These are phyloP conservation scores for Blomia tropicalis DNA, from an alignment of 2,888 invertebrate species.

Conservation along the genomic window DNA sequence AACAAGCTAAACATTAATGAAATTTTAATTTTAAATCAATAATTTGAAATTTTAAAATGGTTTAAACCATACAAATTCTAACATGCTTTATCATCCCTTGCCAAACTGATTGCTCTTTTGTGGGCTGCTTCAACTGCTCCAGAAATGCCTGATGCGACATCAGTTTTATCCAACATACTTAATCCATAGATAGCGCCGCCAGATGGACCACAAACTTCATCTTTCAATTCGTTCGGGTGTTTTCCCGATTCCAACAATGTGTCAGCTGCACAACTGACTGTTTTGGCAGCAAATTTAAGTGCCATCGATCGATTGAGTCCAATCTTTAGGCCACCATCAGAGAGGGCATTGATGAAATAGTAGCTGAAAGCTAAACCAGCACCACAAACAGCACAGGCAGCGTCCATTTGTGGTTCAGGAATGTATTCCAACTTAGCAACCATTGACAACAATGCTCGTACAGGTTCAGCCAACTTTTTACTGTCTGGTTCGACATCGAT, in stretches of 20 bases:
- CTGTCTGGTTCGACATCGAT: slow-evolving; percentile 25
- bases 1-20: too few species aligned
- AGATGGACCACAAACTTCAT: slow-evolving; percentile 34
- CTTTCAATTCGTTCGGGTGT: slow-evolving; percentile 34
- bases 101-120: too few species aligned
- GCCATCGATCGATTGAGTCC: slow-evolving; percentile 35
- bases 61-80: too few species aligned
- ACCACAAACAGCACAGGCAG: slow-evolving; percentile 37
- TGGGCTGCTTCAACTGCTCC: slow-evolving; percentile 30
- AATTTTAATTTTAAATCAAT: too few species aligned
- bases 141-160: slow-evolving; percentile 27
- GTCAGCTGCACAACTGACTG: slow-evolving; percentile 33
- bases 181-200: slow-evolving; percentile 36
- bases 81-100: too few species aligned
- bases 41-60: too few species aligned
- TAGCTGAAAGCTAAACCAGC: slow-evolving; percentile 39
- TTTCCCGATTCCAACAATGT: slow-evolving; percentile 31
- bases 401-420: slow-evolving; percentile 35
- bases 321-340: slow-evolving; percentile 37
- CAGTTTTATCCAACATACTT: slow-evolving; percentile 32
- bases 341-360: too few species aligned
- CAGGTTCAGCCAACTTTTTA: slow-evolving; percentile 18
- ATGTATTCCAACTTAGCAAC: slow-evolving; percentile 34
- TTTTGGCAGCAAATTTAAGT: slow-evolving; percentile 34
- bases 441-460: slow-evolving; percentile 22